phyloP scores from a whole-genome alignment of 2,888 invertebrate species.

The Drosophila percnosoma region DNA sequence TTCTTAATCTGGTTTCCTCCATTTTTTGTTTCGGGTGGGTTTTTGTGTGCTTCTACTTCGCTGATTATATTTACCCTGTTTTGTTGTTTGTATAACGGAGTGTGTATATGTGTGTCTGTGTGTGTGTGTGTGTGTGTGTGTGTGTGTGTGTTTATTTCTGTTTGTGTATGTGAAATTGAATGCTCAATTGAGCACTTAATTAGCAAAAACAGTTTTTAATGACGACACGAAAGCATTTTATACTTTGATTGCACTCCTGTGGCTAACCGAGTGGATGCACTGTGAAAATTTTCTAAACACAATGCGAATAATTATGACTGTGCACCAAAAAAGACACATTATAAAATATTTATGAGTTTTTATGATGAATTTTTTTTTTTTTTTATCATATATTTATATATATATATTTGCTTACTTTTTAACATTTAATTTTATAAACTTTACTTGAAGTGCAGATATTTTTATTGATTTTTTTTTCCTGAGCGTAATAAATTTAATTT shows the following conservation, averaged over 20 bases:
- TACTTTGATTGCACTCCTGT: conserved; percentile 60
- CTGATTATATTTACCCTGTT: conserved; percentile 66
- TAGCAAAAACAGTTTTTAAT: conserved; percentile 82
- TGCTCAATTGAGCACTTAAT: conserved; percentile 82
- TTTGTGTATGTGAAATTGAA: conserved; percentile 74
- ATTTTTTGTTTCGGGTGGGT: conserved; percentile 44
- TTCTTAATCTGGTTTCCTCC: conserved; percentile 51
- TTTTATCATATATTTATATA: accelerated
- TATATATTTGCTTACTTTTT: neutral
- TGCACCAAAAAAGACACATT: neutral
- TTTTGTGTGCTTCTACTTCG: conserved; percentile 54
- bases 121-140: conserved; percentile 16
- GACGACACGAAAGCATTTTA: conserved; percentile 80
- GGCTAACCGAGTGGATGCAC: conserved; percentile 48
- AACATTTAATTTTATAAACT: neutral
- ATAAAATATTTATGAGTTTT: neutral
- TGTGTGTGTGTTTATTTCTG: conserved; percentile 40
- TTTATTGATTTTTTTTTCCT: too few species aligned
- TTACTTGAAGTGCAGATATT: neutral
- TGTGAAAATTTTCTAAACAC: conserved; percentile 5
- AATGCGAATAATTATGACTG: neutral
- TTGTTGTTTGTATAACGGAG: conserved; percentile 45
- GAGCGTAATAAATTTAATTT: too few species aligned
- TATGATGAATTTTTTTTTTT: neutral
- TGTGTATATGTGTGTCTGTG: conserved; percentile 32